Evolutionary conservation across 2,888 invertebrate species (phyloP), one percentile per base, ranked within the genome.

Genomic region (Drosophila dives): DNA sequence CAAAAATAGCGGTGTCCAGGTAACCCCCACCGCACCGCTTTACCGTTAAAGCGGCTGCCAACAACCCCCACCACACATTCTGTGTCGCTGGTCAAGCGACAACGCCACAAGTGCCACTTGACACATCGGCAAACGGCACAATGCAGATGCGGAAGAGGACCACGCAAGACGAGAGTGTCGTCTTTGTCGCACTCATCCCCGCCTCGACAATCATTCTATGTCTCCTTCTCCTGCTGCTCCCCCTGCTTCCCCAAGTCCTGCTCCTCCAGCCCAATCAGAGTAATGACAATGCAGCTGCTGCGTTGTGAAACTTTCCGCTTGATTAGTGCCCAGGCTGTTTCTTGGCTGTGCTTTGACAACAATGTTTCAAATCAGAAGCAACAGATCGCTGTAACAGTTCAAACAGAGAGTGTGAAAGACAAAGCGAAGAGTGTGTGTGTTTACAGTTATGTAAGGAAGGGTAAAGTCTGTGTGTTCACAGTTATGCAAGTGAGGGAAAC

Each of bases 21-120:
- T 71, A 58, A 68, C 36, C 45, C 48, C 40, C 58, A 26, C 17
- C 48, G 7, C 5, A 42, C 38, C 51, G 20, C 33, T 34, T 23
- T 23, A 45, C 45, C 20, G 20, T 20, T 45, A 15, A 45, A 45
- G 12, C 20, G 45, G 45, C 20, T 45, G 20, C 45, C 20, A 15
- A 15, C 45, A 20, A 15, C 3, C 20, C 20, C 12, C 20, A 3
- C 20, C 17, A 10, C 11, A 62, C 26, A 33, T 38, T 33, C 62
- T 23, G 23, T 51, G 32, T 48, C 36, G 32, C 40, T 50, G 64
- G 64, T 64, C 64, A 64, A 55, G 66, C 45, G 62, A 53, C 51
- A 58, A 55, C 61, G 73, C 80, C 77, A 75, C 80, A 80, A 80
- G 80, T 75, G 80, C 80, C 77, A 80, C 80, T 80, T 80, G 79